Conservation (phyloP, 2,888 invertebrate species). For the Pyralis farinalis region DNA sequence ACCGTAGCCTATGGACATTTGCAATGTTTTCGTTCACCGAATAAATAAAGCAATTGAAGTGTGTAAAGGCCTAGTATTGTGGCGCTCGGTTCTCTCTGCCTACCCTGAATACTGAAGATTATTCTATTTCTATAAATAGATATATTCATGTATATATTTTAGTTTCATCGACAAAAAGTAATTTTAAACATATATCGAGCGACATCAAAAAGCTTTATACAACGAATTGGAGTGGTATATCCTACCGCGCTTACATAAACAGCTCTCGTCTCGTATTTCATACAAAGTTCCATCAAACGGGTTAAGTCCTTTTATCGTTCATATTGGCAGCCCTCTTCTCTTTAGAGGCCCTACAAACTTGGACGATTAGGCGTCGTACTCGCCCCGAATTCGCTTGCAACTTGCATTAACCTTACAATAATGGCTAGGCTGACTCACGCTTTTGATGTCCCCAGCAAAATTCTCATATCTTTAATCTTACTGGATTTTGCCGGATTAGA, state of each 20-base stretch:
- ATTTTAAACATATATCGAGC: too few relatives aligned
- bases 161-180: too few relatives aligned
- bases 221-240: neutral
- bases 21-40: too few relatives aligned
- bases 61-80: too few relatives aligned
- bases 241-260: neutral
- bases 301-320: slow-evolving; percentile 4
- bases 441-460: slow-evolving; percentile 2
- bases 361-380: slow-evolving; percentile 8
- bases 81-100: too few relatives aligned
- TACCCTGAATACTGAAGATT: too few relatives aligned
- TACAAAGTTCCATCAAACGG: slow-evolving; percentile 6
- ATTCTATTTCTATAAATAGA: too few relatives aligned
- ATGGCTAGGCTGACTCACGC: slow-evolving; percentile 6
- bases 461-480: slow-evolving; percentile 5
- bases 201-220: neutral
- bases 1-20: too few relatives aligned
- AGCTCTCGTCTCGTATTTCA: slow-evolving; percentile 4
- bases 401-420: slow-evolving; percentile 9
- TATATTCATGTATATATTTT: too few relatives aligned
- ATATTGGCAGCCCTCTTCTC: slow-evolving; percentile 5
- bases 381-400: slow-evolving; percentile 9
- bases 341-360: slow-evolving; percentile 7
- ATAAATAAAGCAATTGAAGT: too few relatives aligned
- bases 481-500: slow-evolving; percentile 6